phyloP scores from a whole-genome alignment of 2,797 vertebrate genomes.

The Microctenopoma lineatum region DNA sequence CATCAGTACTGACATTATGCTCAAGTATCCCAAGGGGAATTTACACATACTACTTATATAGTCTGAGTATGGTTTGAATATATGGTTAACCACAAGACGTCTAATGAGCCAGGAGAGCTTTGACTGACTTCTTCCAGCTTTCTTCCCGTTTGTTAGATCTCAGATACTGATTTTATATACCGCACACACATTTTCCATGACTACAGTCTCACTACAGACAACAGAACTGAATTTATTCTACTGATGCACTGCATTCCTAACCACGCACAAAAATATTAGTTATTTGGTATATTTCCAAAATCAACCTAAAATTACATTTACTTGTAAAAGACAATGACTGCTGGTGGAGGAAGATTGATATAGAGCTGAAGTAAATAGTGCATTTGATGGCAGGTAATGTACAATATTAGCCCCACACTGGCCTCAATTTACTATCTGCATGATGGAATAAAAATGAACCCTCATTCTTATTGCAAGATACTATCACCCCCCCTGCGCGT shows the following conservation, averaged over 20 bases:
- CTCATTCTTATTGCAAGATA: constrained; percentile 58
- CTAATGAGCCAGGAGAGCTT: neutral
- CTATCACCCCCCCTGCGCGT: constrained; percentile 43
- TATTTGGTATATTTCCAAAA: constrained; percentile 39
- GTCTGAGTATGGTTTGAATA: neutral
- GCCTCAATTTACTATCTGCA: constrained; percentile 44
- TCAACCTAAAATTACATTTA: constrained; percentile 35
- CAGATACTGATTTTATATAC: constrained; percentile 3
- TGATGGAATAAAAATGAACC: constrained; percentile 62
- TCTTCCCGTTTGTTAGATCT: neutral
- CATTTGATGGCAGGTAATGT: constrained; percentile 39
- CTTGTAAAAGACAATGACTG: constrained; percentile 26
- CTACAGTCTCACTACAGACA: neutral
- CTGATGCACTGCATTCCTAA: constrained; percentile 2
- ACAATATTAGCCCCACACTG: constrained; percentile 34
- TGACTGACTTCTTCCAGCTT: neutral
- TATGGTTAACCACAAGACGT: neutral
- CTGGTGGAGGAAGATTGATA: constrained; percentile 25
- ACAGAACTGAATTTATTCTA: neutral
- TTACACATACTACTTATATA: neutral
- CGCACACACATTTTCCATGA: neutral
- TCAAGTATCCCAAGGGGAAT: constrained; percentile 2
- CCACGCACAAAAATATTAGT: constrained; percentile 5
- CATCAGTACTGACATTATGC: neutral
- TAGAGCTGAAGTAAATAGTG: constrained; percentile 31